Percentiles rank a stretch among this genome's conserved stretches.
These are phyloP conservation scores for Pseudopleuronectes americanus DNA, from an alignment of 2,797 vertebrate species.

Conservation along the genomic window DNA sequence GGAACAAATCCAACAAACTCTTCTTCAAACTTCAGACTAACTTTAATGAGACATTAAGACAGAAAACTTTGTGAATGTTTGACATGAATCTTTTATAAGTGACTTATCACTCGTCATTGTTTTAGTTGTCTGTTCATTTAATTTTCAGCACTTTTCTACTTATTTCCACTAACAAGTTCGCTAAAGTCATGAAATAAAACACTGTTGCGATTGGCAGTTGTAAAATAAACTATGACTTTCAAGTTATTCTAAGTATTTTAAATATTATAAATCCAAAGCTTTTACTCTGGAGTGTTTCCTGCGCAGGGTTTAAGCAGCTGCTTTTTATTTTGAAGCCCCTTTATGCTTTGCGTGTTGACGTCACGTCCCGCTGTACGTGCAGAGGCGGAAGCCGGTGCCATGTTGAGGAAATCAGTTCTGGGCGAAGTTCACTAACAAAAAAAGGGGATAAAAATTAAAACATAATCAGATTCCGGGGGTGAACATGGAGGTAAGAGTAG, in stretches of 20 bases:
- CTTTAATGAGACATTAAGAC: too few relatives aligned
- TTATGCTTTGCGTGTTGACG: conserved; percentile 37
- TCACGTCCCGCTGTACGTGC: conserved; percentile 68
- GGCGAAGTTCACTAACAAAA: conserved; percentile 73
- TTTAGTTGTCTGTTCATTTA: too few relatives aligned
- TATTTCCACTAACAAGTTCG: too few relatives aligned
- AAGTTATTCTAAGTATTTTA: too few relatives aligned
- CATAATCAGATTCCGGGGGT: conserved; percentile 69
- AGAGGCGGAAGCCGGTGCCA: conserved; percentile 75
- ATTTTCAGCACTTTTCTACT: too few relatives aligned
- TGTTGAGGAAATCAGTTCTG: conserved; percentile 78
- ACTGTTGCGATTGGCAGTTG: not conserved
- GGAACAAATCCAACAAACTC: too few relatives aligned
- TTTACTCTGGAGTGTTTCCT: not conserved
- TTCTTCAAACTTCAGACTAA: too few relatives aligned
- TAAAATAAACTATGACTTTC: not conserved
- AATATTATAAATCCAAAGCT: too few relatives aligned
- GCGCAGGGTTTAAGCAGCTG: not conserved
- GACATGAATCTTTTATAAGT: too few relatives aligned
- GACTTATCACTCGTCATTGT: too few relatives aligned
- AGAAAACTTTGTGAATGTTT: too few relatives aligned
- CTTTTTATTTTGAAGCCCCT: conserved; percentile 38
- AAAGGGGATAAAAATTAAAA: conserved; percentile 69
- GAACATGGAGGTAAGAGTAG: conserved; percentile 85
- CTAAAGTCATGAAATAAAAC: too few relatives aligned